These are phyloP conservation scores for Xiphorhynchus erythropygius DNA, from an alignment of 2,797 vertebrate genomes.

Conservation along the genomic window DNA sequence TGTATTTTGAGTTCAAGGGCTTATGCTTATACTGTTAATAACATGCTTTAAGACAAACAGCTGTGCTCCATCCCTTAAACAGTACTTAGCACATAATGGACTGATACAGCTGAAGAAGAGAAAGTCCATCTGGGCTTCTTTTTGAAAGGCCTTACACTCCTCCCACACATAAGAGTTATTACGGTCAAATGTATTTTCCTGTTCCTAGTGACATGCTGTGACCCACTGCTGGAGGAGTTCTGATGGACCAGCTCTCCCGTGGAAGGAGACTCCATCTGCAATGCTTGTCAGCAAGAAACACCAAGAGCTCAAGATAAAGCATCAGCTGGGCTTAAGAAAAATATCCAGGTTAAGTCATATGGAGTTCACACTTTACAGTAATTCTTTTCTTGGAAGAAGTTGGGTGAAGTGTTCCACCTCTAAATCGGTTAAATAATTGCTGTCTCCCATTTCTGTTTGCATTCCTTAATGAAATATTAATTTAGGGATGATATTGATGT, in stretches of 20 bases:
- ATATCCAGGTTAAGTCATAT: neutral
- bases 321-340: neutral
- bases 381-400: neutral
- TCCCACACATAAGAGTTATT: neutral
- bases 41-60: neutral
- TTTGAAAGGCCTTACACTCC: neutral
- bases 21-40: neutral
- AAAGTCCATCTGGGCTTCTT: neutral
- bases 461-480: slow-evolving; percentile 28
- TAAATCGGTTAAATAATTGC: slow-evolving; percentile 6
- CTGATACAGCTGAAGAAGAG: neutral
- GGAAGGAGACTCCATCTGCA: neutral
- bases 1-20: neutral
- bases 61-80: neutral
- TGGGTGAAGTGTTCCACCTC: neutral
- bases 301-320: neutral
- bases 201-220: neutral
- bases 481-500: neutral
- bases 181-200: neutral
- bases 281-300: neutral
- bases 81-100: rapidly evolving
- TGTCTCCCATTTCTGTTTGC: neutral
- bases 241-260: neutral
- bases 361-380: neutral
- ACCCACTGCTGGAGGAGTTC: neutral